Evolutionary conservation across 2,888 invertebrate species (phyloP), one percentile per base, ranked within the genome.

Genomic region (Temnothorax ravouxi): DNA sequence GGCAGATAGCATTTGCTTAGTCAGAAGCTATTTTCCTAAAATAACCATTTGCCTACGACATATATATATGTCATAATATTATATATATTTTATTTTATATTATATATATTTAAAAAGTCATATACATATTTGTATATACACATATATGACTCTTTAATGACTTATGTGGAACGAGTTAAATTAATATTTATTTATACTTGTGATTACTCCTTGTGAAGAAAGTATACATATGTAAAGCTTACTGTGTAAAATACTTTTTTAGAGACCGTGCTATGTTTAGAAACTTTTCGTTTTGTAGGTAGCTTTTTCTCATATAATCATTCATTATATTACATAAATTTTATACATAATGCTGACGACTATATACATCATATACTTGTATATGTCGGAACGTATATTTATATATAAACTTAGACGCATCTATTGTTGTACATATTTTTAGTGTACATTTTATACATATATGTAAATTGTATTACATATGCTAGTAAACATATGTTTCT

Each of bases 171-270:
- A 15, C 11, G 9, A 76, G 4, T 38, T 64, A 76, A 52, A 64
- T 64, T 76, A 76, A 76, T 76, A 64, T 76, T 76, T 76, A 76
- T 76, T 76, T 64, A 76, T 64, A 62, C 64, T 18, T 50, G 15
- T 54, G 61, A 61, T 13, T 8, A 13, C 44, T 74, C 61, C 9
- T 25, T 9, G 5, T n/a, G n/a, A 61, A 61, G 44, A 61, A 61
- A 34, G n/a, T 50, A 15, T 29, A 29, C 29, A 29, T 38, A 29
- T 59, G 2, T 59, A 59, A 41, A 67, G 9, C 5, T 2, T 25
- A 47, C 50, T 13, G n/a, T 9, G 15, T 38, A 15, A 15, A 25
- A 69, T 15, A 47, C 11, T 15, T 41, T 15, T 41, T 41, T 72
- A 21, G 9, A 50, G 29, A 34, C 9, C n/a, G 2, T 72, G 6